These are phyloP conservation scores for Acronicta aceris DNA, from an alignment of 2,888 invertebrate species.

Conservation along the genomic window DNA sequence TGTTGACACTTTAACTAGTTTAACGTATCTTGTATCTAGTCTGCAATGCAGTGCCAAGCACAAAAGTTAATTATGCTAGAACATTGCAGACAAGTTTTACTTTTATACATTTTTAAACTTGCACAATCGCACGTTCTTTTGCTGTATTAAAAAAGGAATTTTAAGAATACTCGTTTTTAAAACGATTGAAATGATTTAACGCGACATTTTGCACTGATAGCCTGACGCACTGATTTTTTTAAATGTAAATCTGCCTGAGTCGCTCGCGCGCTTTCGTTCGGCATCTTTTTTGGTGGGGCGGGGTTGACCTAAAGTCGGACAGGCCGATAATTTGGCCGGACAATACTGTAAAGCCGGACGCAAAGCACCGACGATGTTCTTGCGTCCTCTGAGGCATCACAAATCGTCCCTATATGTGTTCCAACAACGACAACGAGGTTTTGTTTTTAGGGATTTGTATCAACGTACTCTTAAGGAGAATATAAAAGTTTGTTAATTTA, in stretches of 20 bases:
- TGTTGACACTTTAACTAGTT: neutral
- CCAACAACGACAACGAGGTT: neutral
- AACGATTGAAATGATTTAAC: too few species aligned
- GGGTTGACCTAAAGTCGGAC: too few species aligned
- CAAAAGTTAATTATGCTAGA: neutral
- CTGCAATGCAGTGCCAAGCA: slow-evolving; percentile 1
- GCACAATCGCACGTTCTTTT: neutral
- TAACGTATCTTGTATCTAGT: neutral
- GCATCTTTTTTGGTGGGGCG: too few species aligned
- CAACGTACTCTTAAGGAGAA: neutral
- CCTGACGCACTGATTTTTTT: too few species aligned
- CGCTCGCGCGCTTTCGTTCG: too few species aligned
- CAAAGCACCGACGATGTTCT: neutral
- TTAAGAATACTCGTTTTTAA: too few species aligned
- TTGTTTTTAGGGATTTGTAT: neutral
- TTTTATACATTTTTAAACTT: neutral
- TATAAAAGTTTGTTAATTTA: too few species aligned
- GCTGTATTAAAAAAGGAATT: neutral
- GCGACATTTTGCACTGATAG: too few species aligned
- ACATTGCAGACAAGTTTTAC: neutral
- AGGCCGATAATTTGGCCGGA: too few species aligned
- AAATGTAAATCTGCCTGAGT: too few species aligned
- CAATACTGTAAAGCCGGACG: too few species aligned
- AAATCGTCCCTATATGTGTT: neutral
- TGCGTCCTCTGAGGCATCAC: neutral